phyloP scores from a whole-genome alignment of 53 echinoderm and acorn worm genomes.

The Astropecten irregularis region DNA sequence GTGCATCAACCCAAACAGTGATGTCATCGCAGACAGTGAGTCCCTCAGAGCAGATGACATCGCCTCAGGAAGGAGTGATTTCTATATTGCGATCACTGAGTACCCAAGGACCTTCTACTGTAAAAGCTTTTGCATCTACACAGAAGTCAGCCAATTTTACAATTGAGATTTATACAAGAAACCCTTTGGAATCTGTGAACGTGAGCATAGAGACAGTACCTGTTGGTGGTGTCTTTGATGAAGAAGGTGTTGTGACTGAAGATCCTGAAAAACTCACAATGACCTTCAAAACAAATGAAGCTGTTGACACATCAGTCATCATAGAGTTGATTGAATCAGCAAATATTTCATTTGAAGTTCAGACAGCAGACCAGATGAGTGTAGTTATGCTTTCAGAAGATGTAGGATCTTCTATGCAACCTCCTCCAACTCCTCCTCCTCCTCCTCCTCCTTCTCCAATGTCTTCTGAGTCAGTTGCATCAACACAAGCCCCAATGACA shows the following conservation, averaged over 20 bases:
- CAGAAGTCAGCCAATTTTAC: neutral
- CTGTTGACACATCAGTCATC: neutral
- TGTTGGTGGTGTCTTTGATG: neutral
- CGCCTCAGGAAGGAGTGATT: no score
- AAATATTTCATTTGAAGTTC: neutral
- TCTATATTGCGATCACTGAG: no score
- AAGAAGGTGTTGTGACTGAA: neutral
- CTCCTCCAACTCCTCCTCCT: no score
- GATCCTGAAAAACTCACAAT: neutral
- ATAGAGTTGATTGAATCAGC: neutral
- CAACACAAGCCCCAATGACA: no score
- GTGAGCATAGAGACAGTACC: neutral
- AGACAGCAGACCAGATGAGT: neutral
- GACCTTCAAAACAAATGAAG: conserved; percentile 13
- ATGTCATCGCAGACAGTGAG: no score
- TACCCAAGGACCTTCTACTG: neutral
- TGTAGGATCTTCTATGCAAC: no score
- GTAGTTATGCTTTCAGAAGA: neutral
- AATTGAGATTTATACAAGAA: neutral
- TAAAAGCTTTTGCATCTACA: conserved; percentile 19
- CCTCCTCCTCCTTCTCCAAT: no score
- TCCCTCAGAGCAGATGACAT: no score
- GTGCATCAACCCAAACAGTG: neutral
- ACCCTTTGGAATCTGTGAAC: neutral
- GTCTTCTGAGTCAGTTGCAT: no score